Conservation (phyloP, 53 echinoderm and acorn worm species). For the Holothuria scabra region DNA sequence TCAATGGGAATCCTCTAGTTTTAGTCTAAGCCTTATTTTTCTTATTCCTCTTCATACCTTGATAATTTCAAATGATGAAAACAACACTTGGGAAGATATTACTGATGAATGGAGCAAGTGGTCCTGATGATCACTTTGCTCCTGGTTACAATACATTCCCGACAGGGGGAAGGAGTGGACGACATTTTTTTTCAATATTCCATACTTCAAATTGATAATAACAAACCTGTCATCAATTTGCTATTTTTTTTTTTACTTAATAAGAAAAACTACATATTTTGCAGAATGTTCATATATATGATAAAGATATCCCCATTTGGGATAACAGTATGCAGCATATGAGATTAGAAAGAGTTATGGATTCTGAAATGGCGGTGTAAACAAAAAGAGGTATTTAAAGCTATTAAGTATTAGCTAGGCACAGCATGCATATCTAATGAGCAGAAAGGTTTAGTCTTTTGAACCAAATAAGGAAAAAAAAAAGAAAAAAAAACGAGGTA, state of each 20-base stretch:
- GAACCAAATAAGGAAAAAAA: conserved; percentile 13
- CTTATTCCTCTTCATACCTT: no score
- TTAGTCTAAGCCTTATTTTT: no score
- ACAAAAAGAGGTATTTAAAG: conserved; percentile 32
- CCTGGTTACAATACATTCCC: no score
- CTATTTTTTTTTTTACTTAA: neutral
- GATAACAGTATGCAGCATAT: conserved; percentile 47
- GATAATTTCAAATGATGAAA: no score
- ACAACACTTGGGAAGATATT: no score
- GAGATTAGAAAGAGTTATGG: conserved; percentile 43
- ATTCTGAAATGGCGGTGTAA: conserved; percentile 31
- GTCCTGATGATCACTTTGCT: no score
- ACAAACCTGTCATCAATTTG: neutral
- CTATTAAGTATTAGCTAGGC: conserved; percentile 26
- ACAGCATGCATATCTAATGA: conserved; percentile 18
- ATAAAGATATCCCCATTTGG: conserved; percentile 2
- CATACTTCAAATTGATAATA: conserved; percentile 2
- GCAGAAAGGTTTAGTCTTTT: neutral
- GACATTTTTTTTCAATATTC: no score
- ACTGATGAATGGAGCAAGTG: no score
- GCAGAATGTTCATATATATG: conserved; percentile 29
- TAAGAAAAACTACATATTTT: conserved; percentile 15
- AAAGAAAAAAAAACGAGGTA: conserved; percentile 7
- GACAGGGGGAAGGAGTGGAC: no score
- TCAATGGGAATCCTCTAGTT: no score